phyloP scores from a whole-genome alignment of 2,113 vertebrate species.

The Falco punctatus region DNA sequence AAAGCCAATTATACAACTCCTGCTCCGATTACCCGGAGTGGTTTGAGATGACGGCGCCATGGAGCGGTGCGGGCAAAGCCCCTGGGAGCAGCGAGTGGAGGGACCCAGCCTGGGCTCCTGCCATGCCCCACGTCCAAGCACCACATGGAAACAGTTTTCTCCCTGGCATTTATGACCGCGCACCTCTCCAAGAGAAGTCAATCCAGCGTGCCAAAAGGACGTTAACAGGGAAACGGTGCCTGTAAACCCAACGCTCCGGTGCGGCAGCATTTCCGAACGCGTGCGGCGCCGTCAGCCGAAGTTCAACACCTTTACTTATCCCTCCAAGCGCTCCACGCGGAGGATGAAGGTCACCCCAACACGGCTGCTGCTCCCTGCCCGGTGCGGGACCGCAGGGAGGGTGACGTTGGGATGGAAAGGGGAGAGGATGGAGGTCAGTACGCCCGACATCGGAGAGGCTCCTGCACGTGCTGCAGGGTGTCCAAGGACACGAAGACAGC shows the following conservation, averaged over 20 bases:
- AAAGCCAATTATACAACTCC: background rate
- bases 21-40: background rate
- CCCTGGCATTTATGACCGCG: accelerated
- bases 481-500: background rate
- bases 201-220: background rate
- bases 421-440: background rate
- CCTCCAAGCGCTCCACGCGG: accelerated
- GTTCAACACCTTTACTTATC: background rate
- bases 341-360: background rate
- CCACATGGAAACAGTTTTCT: background rate
- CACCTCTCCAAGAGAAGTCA: background rate
- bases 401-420: background rate
- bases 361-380: background rate
- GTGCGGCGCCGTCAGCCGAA: background rate
- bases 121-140: background rate
- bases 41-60: background rate
- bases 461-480: accelerated
- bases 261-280: background rate
- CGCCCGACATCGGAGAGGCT: accelerated
- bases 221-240: background rate
- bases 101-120: background rate
- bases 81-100: background rate
- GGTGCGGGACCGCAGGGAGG: background rate
- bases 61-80: background rate
- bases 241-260: background rate